Percentiles rank a stretch among this genome's conserved stretches.
These are phyloP conservation scores for Lymantria dispar DNA, from an alignment of 2,888 invertebrate species.

Conservation along the genomic window DNA sequence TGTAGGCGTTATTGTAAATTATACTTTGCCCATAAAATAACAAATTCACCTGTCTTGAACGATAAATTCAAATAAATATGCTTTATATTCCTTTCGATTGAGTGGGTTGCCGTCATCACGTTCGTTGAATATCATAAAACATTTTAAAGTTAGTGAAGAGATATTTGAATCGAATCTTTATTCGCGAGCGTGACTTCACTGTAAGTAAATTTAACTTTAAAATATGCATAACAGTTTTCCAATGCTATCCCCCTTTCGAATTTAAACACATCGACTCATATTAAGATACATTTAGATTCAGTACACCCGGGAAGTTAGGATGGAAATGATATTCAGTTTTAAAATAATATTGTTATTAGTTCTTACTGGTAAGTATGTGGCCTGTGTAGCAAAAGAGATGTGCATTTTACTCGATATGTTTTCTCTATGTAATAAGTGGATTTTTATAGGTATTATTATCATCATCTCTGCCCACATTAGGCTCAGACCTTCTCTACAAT, in stretches of 20 bases:
- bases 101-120: slow-evolving; percentile 58
- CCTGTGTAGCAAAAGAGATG: background rate
- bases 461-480: too few relatives aligned
- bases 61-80: slow-evolving; percentile 40
- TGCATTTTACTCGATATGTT: too few relatives aligned
- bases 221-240: slow-evolving; percentile 83
- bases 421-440: too few relatives aligned
- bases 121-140: slow-evolving; percentile 68
- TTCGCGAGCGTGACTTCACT: slow-evolving; percentile 52
- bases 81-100: slow-evolving; percentile 51
- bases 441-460: too few relatives aligned
- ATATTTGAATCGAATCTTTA: slow-evolving; percentile 64
- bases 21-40: slow-evolving; percentile 12
- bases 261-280: slow-evolving; percentile 78
- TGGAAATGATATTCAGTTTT: slow-evolving; percentile 55
- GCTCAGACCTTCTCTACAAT: too few relatives aligned
- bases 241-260: slow-evolving; percentile 73
- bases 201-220: slow-evolving; percentile 81
- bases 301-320: slow-evolving; percentile 59
- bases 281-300: slow-evolving; percentile 80
- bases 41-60: slow-evolving; percentile 31
- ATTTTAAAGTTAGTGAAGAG: slow-evolving; percentile 69
- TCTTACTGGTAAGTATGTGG: slow-evolving; percentile 14
- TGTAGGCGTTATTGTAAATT: slow-evolving; percentile 21
- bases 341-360: slow-evolving; percentile 24